A percentile compares a stretch with the other conserved stretches of the same genome.
Conservation (phyloP, 2,797 vertebrate species). For the Luscinia megarhynchos region DNA sequence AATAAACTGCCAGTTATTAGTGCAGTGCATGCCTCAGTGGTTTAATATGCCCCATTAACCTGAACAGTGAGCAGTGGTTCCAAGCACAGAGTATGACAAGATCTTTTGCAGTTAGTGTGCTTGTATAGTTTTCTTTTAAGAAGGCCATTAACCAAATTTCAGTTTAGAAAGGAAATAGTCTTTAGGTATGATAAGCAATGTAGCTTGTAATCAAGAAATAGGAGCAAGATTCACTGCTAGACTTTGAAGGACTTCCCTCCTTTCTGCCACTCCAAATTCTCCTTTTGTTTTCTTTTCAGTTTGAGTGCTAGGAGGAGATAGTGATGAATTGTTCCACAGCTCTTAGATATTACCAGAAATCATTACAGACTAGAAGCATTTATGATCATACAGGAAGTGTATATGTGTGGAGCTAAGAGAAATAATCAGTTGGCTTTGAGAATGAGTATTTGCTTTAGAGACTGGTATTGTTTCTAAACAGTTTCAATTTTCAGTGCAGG, state of each 20-base stretch:
- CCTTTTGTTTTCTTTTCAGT: neutral
- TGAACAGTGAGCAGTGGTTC: neutral
- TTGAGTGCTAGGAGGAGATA: neutral
- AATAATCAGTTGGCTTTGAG: neutral
- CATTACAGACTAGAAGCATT: neutral
- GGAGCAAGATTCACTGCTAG: neutral
- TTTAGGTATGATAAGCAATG: neutral
- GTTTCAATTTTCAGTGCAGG: neutral
- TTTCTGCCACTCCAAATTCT: neutral
- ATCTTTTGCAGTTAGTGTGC: neutral
- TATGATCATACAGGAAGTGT: neutral
- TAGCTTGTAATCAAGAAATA: neutral
- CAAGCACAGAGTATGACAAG: neutral
- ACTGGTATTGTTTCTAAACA: neutral
- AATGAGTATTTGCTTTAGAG: neutral
- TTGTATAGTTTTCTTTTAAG: neutral
- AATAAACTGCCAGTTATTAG: neutral
- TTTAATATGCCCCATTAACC: neutral
- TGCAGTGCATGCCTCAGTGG: neutral
- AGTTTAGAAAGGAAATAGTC: neutral
- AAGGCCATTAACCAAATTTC: neutral
- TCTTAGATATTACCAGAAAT: neutral
- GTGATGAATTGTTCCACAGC: neutral
- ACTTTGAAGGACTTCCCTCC: neutral
- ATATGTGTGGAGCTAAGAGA: neutral